Evolutionary conservation across 2,888 invertebrate genomes (phyloP).

Genomic region (Cheilosia variabilis): DNA sequence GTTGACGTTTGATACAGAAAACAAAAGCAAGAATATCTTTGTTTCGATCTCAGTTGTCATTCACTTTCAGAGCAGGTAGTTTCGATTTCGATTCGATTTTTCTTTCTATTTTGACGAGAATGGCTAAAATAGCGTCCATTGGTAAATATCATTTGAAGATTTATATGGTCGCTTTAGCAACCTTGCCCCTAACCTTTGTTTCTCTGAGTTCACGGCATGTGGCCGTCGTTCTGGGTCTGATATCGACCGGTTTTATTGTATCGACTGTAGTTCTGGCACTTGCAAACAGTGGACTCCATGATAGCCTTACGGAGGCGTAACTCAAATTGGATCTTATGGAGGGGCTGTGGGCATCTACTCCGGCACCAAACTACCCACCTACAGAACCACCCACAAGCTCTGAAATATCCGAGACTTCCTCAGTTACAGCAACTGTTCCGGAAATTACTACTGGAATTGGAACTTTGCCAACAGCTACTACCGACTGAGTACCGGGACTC

Average conservation of each 20-base stretch:
- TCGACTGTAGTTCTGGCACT: slow-evolving; percentile 85
- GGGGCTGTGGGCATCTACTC: slow-evolving; percentile 44
- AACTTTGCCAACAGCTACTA: not conserved
- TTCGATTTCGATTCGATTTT: not conserved
- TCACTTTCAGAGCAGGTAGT: slow-evolving; percentile 8
- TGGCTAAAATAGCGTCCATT: slow-evolving; percentile 5
- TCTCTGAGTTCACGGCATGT: not conserved
- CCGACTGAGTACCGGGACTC: not conserved
- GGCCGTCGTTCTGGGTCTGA: slow-evolving; percentile 76
- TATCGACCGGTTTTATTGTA: slow-evolving; percentile 83
- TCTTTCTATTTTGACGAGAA: not conserved
- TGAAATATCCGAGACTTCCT: not conserved
- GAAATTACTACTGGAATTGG: not conserved
- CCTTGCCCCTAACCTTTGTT: not conserved
- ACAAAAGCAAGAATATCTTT: too few relatives aligned
- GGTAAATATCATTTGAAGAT: slow-evolving; percentile 13
- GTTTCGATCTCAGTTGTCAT: slow-evolving; percentile 16
- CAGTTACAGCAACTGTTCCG: not conserved
- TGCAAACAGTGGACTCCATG: slow-evolving; percentile 80
- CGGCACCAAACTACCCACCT: slow-evolving; percentile 45
- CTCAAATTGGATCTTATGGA: slow-evolving; percentile 78
- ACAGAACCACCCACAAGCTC: not conserved
- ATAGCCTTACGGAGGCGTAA: slow-evolving; percentile 79
- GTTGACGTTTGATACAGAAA: too few relatives aligned
- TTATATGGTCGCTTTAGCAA: not conserved